A percentile compares a stretch with the other conserved stretches of the same genome.
These are phyloP conservation scores for Acanthurus tractus DNA, from an alignment of 2,797 vertebrate genomes.

Conservation along the genomic window DNA sequence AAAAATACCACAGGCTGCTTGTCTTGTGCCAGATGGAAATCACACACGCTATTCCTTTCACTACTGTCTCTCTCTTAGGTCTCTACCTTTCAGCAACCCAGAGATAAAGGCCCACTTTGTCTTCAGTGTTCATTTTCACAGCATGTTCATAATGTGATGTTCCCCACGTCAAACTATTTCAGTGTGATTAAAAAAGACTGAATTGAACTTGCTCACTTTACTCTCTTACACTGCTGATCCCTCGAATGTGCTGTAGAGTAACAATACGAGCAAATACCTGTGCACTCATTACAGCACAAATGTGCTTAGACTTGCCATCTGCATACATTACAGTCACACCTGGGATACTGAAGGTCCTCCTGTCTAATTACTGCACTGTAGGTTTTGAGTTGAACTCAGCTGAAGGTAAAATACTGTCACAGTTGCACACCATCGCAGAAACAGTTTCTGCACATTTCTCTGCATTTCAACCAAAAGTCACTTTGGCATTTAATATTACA, in stretches of 20 bases:
- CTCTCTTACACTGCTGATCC: neutral
- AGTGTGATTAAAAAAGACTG: neutral
- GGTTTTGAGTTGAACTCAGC: neutral
- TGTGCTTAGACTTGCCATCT: conserved; percentile 55
- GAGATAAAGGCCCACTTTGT: neutral
- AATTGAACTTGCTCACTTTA: neutral
- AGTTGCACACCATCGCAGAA: neutral
- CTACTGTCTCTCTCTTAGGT: conserved; percentile 9
- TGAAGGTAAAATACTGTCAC: neutral
- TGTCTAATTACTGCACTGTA: conserved; percentile 14
- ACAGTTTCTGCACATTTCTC: neutral
- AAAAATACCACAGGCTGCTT: conserved; percentile 51
- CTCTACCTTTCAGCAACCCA: conserved; percentile 12
- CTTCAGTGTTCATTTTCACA: conserved; percentile 2
- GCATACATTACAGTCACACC: conserved; percentile 11
- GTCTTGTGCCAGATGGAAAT: conserved; percentile 42
- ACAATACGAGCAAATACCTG: conserved; percentile 23
- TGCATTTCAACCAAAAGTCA: neutral
- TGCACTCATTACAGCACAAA: conserved; percentile 16
- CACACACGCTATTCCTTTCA: conserved; percentile 48
- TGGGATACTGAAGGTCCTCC: conserved; percentile 32
- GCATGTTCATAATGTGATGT: neutral
- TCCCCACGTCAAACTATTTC: neutral
- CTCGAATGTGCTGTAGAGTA: conserved; percentile 1
- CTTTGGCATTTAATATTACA: neutral